phyloP scores from a whole-genome alignment of 2,888 invertebrate species.

The Polietes domitor region DNA sequence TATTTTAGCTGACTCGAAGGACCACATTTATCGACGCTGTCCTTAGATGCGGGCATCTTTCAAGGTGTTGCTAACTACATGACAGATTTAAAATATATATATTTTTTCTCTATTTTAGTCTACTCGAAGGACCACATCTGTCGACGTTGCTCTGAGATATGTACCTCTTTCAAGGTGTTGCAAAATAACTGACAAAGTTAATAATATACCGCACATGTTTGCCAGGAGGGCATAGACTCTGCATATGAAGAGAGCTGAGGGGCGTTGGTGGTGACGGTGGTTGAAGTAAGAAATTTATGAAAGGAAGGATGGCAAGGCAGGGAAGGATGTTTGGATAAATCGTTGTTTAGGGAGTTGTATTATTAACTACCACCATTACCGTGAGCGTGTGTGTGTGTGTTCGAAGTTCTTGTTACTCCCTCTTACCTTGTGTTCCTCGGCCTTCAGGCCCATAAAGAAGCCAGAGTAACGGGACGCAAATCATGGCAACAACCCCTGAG shows the following conservation, averaged over 20 bases:
- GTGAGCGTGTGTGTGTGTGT: background rate
- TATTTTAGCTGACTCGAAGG: too few relatives aligned
- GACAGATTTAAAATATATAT: too few relatives aligned
- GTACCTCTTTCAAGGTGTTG: background rate
- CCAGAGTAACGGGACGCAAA: background rate
- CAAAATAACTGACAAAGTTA: background rate
- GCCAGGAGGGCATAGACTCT: background rate
- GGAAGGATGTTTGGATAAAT: too few relatives aligned
- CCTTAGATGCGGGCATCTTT: too few relatives aligned
- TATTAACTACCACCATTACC: slow-evolving; percentile 54
- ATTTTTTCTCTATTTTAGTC: too few relatives aligned
- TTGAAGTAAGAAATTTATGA: background rate
- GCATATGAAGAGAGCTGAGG: background rate
- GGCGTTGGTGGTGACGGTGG: background rate
- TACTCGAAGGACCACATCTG: too few relatives aligned
- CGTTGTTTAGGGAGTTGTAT: slow-evolving; percentile 51
- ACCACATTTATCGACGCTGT: too few relatives aligned
- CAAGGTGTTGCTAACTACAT: too few relatives aligned
- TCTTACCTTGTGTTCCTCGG: background rate
- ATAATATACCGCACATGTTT: background rate
- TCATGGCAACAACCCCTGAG: slow-evolving; percentile 55
- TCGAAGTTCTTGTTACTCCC: slow-evolving; percentile 8
- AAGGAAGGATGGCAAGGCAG: too few relatives aligned
- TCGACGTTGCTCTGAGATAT: too few relatives aligned
- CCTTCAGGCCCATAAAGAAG: background rate